Evolutionary conservation across 1,140 invertebrate species (phyloP).

Genomic region (Achatina immaculata): DNA sequence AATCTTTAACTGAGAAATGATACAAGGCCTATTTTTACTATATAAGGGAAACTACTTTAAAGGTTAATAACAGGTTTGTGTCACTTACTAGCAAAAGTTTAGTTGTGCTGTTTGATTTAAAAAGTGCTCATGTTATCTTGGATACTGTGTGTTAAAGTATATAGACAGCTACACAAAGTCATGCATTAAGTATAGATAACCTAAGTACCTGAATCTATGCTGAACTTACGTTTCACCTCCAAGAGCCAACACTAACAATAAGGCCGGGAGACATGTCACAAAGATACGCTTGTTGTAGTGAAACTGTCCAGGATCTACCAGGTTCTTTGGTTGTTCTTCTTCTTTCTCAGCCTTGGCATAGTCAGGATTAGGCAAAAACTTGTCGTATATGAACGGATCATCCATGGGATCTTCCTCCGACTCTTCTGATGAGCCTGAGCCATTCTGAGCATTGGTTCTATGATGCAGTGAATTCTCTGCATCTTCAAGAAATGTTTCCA

Average conservation of each 20-base stretch:
- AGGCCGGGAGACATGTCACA: slow-evolving; percentile 51
- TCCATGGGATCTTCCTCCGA: slow-evolving; percentile 28
- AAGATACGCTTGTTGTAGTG: slow-evolving; percentile 55
- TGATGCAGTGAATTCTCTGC: slow-evolving; percentile 39
- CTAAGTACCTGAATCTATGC: too few species aligned
- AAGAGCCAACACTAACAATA: slow-evolving; percentile 53
- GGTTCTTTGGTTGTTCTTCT: slow-evolving; percentile 37
- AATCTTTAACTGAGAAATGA: too few species aligned
- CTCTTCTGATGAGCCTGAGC: slow-evolving; percentile 24
- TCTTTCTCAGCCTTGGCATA: slow-evolving; percentile 32
- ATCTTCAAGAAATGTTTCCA: slow-evolving; percentile 39
- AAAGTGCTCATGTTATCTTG: too few species aligned
- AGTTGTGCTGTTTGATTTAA: too few species aligned
- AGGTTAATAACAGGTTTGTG: too few species aligned
- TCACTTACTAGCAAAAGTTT: too few species aligned
- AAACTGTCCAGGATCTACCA: slow-evolving; percentile 56
- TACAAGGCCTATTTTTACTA: too few species aligned
- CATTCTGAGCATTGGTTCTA: slow-evolving; percentile 26
- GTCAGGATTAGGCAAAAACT: slow-evolving; percentile 31
- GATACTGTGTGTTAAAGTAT: too few species aligned
- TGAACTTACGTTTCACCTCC: slow-evolving; percentile 59
- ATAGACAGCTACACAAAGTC: too few species aligned
- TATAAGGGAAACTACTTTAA: too few species aligned
- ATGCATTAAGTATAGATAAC: too few species aligned
- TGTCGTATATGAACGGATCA: slow-evolving; percentile 38